Evolutionary conservation across 2,888 invertebrate genomes (phyloP).

Genomic region (Ceramica pisi): DNA sequence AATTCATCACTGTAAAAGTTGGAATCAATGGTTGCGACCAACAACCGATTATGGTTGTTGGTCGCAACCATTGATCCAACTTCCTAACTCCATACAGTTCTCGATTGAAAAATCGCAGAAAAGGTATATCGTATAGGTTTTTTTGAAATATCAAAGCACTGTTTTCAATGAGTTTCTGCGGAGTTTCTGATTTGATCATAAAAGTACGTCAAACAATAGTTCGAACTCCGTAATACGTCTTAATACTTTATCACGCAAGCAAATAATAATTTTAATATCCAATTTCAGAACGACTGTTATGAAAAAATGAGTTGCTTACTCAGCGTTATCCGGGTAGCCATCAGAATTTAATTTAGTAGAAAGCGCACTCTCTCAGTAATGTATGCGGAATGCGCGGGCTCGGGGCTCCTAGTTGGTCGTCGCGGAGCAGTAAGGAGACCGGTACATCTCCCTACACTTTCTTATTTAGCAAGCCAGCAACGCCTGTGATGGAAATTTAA

Average conservation of each 20-base stretch:
- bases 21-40: not conserved
- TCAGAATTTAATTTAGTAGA: conserved; percentile 89
- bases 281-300: conserved; percentile 75
- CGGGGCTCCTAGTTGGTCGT: conserved; percentile 60
- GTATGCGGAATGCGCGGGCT: conserved; percentile 79
- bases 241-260: conserved; percentile 40
- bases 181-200: conserved; percentile 20
- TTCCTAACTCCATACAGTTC: no score
- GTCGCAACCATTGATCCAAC: no score
- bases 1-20: not conserved
- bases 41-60: no score
- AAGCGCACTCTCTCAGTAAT: conserved; percentile 85
- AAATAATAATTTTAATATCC: conserved; percentile 63
- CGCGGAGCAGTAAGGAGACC: conserved; percentile 64
- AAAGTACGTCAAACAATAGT: conserved; percentile 1
- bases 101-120: not conserved
- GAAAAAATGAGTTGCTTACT: conserved; percentile 76
- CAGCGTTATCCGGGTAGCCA: conserved; percentile 80
- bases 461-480: conserved; percentile 63
- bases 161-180: conserved; percentile 18
- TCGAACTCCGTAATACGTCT: conserved; percentile 10
- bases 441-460: conserved; percentile 61
- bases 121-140: no score
- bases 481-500: conserved; percentile 46
- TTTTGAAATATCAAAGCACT: not conserved